Conservation (phyloP, 1,140 invertebrate genomes). For the Hetaerina americana region DNA sequence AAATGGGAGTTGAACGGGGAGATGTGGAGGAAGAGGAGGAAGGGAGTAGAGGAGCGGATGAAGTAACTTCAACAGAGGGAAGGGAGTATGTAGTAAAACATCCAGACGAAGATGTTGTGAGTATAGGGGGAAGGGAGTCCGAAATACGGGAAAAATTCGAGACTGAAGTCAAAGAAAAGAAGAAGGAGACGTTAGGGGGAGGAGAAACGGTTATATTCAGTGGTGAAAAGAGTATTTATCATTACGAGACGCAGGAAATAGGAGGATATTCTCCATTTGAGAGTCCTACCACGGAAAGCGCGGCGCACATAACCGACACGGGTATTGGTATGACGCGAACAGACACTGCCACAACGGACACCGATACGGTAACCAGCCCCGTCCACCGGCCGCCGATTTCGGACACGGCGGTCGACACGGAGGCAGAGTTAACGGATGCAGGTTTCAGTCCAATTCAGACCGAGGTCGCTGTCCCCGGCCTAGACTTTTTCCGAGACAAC, state of each 20-base stretch:
- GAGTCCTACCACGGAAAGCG: constrained; percentile 32
- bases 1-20: not conserved
- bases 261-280: constrained; percentile 23
- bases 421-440: constrained; percentile 37
- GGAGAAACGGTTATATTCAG: constrained; percentile 37
- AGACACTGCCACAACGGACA: constrained; percentile 24
- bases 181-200: constrained; percentile 21
- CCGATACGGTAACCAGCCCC: constrained; percentile 33
- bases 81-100: not conserved
- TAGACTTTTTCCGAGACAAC: constrained; percentile 23
- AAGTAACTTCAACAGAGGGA: not conserved
- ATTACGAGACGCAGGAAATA: constrained; percentile 27
- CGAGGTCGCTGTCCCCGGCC: constrained; percentile 24
- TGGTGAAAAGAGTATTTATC: constrained; percentile 32
- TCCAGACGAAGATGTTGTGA: not conserved
- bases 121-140: not conserved
- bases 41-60: not conserved
- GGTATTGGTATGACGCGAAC: constrained; percentile 34
- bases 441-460: constrained; percentile 38
- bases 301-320: constrained; percentile 35
- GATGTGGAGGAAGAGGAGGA: not conserved
- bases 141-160: not conserved
- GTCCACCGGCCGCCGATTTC: constrained; percentile 23
- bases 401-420: constrained; percentile 32
- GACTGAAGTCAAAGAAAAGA: not conserved